A percentile compares a stretch with the other conserved stretches of the same genome.
These are phyloP conservation scores for Salpingus planirostris DNA, from an alignment of 2,888 invertebrate genomes.

Conservation along the genomic window DNA sequence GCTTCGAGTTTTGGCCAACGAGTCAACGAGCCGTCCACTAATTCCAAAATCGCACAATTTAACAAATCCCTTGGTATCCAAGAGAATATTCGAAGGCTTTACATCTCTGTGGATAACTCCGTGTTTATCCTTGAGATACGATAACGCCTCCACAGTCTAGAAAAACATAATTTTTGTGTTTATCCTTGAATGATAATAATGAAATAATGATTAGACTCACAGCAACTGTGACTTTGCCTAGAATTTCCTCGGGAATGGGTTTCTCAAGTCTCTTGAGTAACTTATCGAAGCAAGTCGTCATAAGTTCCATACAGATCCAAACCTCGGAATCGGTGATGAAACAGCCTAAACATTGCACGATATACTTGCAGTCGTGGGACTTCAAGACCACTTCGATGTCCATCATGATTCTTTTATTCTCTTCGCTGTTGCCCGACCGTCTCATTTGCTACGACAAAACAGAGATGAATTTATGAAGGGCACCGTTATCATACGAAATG, in stretches of 20 bases:
- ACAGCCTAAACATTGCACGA: slow-evolving; percentile 94
- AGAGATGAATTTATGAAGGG: too few species aligned
- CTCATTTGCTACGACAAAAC: slow-evolving; percentile 79
- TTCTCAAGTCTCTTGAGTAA: slow-evolving; percentile 74
- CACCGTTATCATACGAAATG: not conserved
- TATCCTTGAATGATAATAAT: too few species aligned
- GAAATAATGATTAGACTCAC: too few species aligned
- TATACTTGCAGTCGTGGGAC: slow-evolving; percentile 93
- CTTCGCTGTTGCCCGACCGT: slow-evolving; percentile 91
- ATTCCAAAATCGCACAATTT: slow-evolving; percentile 99
- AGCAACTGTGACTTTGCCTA: slow-evolving; percentile 95
- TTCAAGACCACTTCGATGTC: slow-evolving; percentile 97
- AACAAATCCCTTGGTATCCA: slow-evolving; percentile 90
- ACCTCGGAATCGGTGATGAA: slow-evolving; percentile 97
- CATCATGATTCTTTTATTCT: slow-evolving; percentile 97
- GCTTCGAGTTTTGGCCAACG: slow-evolving; percentile 93
- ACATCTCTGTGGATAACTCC: slow-evolving; percentile 97
- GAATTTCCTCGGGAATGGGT: slow-evolving; percentile 91
- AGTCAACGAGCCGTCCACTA: slow-evolving; percentile 94
- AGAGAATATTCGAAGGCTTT: slow-evolving; percentile 95
- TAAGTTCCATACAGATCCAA: slow-evolving; percentile 99
- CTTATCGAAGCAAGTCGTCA: slow-evolving; percentile 98
- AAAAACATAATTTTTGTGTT: too few species aligned
- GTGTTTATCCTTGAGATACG: slow-evolving; percentile 95
- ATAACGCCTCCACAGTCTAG: slow-evolving; percentile 89